Percentiles rank a stretch among this genome's conserved stretches.
Conservation (phyloP, 2,888 invertebrate species). For the Ormyrus rosae region DNA sequence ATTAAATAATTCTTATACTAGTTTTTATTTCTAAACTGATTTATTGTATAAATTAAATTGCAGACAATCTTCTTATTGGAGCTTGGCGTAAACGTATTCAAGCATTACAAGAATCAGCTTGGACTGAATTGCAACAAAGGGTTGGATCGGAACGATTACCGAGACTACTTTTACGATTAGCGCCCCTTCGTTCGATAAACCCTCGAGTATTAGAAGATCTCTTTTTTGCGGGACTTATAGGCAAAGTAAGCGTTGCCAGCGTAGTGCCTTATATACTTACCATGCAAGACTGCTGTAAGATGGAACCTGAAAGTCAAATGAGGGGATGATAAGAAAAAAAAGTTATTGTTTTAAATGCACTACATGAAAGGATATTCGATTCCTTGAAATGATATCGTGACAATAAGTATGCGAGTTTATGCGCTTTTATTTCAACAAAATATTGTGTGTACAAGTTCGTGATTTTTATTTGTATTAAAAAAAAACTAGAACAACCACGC, state of each 20-base stretch:
- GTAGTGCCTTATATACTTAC: slow-evolving; percentile 94
- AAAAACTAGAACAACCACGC: background rate
- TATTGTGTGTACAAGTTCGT: slow-evolving; percentile 45
- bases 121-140: slow-evolving; percentile 77
- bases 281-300: slow-evolving; percentile 74
- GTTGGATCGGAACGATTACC: slow-evolving; percentile 79
- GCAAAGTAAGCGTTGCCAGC: slow-evolving; percentile 95
- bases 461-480: slow-evolving; percentile 41
- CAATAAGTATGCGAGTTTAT: slow-evolving; percentile 45
- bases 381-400: slow-evolving; percentile 36
- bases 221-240: slow-evolving; percentile 94
- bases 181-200: slow-evolving; percentile 84
- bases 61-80: slow-evolving; percentile 72
- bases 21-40: slow-evolving; percentile 6
- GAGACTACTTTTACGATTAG: slow-evolving; percentile 83
- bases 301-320: slow-evolving; percentile 73
- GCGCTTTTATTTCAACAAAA: slow-evolving; percentile 28
- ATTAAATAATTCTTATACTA: background rate
- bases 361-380: slow-evolving; percentile 1
- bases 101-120: slow-evolving; percentile 77
- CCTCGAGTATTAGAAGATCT: slow-evolving; percentile 90
- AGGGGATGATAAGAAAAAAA: slow-evolving; percentile 66
- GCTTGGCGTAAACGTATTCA: slow-evolving; percentile 77
- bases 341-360: slow-evolving; percentile 33
- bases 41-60: slow-evolving; percentile 22